These are phyloP conservation scores for Semicossyphus pulcher DNA, from an alignment of 2,113 vertebrate genomes.

Conservation along the genomic window DNA sequence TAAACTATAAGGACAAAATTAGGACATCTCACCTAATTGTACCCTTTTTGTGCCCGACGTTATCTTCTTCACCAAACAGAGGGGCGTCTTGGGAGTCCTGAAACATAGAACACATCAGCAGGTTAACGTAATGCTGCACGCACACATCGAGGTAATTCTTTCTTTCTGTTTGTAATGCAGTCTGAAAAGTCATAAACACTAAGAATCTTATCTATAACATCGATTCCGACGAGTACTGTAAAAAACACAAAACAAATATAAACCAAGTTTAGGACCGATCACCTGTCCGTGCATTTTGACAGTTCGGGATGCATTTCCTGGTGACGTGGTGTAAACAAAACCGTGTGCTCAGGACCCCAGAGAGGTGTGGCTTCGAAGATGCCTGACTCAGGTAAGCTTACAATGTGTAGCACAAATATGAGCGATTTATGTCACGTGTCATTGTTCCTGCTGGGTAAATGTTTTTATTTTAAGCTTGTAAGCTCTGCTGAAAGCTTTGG, in stretches of 20 bases:
- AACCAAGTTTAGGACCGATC: not conserved
- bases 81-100: conserved; percentile 91
- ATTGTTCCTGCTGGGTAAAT: not conserved
- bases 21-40: conserved; percentile 84
- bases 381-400: conserved; percentile 46
- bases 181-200: not conserved
- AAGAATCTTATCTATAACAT: not conserved
- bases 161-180: not conserved
- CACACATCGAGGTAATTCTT: not conserved
- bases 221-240: accelerated
- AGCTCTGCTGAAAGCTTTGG: not conserved
- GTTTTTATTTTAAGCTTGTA: not conserved
- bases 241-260: not conserved
- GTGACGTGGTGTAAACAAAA: conserved; percentile 74
- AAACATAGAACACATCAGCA: not conserved
- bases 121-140: not conserved
- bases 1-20: not conserved
- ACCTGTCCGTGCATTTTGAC: conserved; percentile 66
- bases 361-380: conserved; percentile 2
- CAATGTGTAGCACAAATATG: too few species aligned
- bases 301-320: conserved; percentile 48
- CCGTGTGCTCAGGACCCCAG: conserved; percentile 62
- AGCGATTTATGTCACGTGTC: not conserved
- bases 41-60: conserved; percentile 73
- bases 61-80: conserved; percentile 91